Percentiles rank a stretch among this genome's conserved stretches.
These are phyloP conservation scores for Hippoglossus stenolepis DNA, from an alignment of 2,113 vertebrate species.

Conservation along the genomic window DNA sequence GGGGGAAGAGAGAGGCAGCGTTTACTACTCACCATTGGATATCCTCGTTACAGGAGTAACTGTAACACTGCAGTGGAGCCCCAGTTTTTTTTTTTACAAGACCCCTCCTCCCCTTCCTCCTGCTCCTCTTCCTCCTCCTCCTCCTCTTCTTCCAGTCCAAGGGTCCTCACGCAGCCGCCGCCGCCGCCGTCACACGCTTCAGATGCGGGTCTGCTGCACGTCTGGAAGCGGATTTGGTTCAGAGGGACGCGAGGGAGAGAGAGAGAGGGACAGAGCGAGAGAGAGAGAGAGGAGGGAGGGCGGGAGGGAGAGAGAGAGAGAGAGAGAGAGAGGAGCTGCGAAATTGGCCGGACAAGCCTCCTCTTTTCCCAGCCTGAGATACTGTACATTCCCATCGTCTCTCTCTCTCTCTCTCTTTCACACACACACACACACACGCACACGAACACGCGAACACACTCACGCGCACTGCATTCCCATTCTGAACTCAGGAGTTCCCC, in stretches of 20 bases:
- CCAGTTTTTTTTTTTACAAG: neutral
- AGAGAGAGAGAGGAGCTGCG: conserved; percentile 37
- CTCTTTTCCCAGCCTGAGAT: conserved; percentile 49
- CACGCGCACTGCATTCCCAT: conserved; percentile 29
- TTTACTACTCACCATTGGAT: conserved; percentile 63
- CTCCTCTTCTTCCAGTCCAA: conserved; percentile 12
- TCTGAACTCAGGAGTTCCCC: conserved; percentile 63
- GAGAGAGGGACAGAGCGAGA: conserved; percentile 10
- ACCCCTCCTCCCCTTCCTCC: neutral
- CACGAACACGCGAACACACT: neutral
- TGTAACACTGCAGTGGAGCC: conserved; percentile 63
- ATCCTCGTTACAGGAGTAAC: conserved; percentile 42
- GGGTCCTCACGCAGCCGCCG: conserved; percentile 38
- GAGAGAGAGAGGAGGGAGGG: conserved; percentile 10
- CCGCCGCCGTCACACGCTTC: conserved; percentile 42
- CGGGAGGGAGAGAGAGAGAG: conserved; percentile 19
- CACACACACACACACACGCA: neutral
- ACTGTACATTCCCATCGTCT: conserved; percentile 51
- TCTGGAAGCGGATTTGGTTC: neutral
- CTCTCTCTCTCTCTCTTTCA: conserved; percentile 38
- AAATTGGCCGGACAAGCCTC: conserved; percentile 51
- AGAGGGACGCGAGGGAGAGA: conserved; percentile 21
- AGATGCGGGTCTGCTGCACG: conserved; percentile 33
- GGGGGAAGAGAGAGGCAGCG: neutral
- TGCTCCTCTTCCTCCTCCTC: neutral